Percentiles rank a stretch among this genome's conserved stretches.
These are phyloP conservation scores for Oceanites oceanicus DNA, from an alignment of 2,113 vertebrate species.

Conservation along the genomic window DNA sequence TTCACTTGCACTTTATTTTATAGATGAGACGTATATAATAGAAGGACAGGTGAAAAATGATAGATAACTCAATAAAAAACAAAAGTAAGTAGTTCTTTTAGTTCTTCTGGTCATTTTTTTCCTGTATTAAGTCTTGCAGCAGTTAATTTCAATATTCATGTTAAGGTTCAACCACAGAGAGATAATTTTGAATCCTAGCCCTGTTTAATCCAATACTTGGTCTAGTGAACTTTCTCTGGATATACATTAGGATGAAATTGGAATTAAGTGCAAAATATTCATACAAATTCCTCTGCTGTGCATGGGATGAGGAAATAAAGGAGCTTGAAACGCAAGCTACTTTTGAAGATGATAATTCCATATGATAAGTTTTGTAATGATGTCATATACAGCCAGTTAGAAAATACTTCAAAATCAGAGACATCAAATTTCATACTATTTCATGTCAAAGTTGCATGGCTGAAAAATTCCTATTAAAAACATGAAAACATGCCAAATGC, in stretches of 20 bases:
- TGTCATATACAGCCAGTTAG: conserved; percentile 68
- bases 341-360: conserved; percentile 66
- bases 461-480: conserved; percentile 74
- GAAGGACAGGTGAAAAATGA: background rate
- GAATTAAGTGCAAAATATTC: conserved; percentile 58
- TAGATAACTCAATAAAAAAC: background rate
- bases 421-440: conserved; percentile 69
- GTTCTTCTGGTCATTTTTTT: background rate
- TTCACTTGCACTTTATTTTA: background rate
- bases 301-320: conserved; percentile 68
- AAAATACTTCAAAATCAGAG: conserved; percentile 65
- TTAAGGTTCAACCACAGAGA: conserved; percentile 34
- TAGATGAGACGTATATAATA: background rate
- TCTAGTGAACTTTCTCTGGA: conserved; percentile 5
- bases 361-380: conserved; percentile 72
- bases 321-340: conserved; percentile 68
- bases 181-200: conserved; percentile 30
- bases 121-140: background rate
- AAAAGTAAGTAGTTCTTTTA: background rate
- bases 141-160: conserved; percentile 49
- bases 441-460: conserved; percentile 43
- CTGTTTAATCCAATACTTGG: conserved; percentile 41
- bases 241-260: conserved; percentile 22
- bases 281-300: conserved; percentile 52
- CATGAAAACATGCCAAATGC: conserved; percentile 75